These are phyloP conservation scores for Peromyscus leucopus DNA, from an alignment of 2,113 vertebrate species.

Conservation along the genomic window DNA sequence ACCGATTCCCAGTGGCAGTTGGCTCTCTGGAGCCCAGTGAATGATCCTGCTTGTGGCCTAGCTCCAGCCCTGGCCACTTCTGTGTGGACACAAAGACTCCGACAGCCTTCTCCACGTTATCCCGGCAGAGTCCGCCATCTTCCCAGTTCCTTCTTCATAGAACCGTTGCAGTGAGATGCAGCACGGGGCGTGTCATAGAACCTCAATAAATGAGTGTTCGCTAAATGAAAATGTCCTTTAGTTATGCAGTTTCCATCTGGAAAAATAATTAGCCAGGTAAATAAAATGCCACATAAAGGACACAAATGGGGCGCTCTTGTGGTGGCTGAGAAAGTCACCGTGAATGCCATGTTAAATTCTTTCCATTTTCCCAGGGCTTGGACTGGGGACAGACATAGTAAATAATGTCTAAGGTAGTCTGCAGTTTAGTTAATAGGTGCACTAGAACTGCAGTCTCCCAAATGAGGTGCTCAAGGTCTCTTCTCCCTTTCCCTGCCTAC, in stretches of 20 bases:
- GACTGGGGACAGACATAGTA: background rate
- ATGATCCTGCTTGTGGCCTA: background rate
- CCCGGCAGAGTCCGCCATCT: background rate
- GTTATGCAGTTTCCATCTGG: background rate
- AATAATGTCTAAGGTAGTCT: fast-evolving
- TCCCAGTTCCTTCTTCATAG: fast-evolving
- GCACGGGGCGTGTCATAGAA: too few species aligned
- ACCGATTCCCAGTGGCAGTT: background rate
- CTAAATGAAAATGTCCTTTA: background rate
- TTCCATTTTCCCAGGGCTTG: background rate
- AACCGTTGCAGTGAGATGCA: background rate
- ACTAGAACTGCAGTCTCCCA: background rate
- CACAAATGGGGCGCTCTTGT: background rate
- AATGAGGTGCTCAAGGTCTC: background rate
- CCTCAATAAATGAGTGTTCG: background rate
- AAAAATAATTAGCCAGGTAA: background rate
- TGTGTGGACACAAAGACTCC: background rate
- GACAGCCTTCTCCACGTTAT: background rate
- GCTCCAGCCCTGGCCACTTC: background rate
- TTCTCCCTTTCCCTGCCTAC: background rate
- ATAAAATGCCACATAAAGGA: background rate
- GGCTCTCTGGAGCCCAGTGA: background rate
- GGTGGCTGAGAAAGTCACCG: background rate
- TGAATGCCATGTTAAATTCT: fast-evolving
- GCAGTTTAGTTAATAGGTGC: background rate